These are phyloP conservation scores for Tenebrosternarchus preto DNA, from an alignment of 2,113 vertebrate genomes.

Conservation along the genomic window DNA sequence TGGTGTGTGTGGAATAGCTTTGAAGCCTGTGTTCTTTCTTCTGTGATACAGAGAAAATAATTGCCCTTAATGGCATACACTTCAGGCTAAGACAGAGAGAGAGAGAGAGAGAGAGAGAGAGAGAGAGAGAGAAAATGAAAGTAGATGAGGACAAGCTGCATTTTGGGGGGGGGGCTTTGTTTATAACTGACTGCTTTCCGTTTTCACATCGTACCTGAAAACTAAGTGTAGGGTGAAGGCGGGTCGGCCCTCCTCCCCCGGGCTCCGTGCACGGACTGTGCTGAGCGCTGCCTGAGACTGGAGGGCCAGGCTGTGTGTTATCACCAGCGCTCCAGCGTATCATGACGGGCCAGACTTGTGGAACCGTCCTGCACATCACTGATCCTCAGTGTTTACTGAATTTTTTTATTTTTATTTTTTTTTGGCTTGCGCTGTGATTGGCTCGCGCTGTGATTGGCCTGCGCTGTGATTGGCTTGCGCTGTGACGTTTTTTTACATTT, in stretches of 20 bases:
- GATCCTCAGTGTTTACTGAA: not conserved
- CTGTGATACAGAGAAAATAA: constrained; percentile 12
- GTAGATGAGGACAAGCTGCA: not conserved
- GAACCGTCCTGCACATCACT: not conserved
- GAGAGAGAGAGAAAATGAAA: constrained; percentile 21
- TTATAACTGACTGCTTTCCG: constrained; percentile 21
- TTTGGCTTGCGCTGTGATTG: not conserved
- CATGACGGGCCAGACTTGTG: not conserved
- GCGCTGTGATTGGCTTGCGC: not conserved
- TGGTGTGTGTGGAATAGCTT: too few species aligned
- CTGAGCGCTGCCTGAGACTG: not conserved
- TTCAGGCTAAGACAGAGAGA: constrained; percentile 21
- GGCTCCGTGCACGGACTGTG: not conserved
- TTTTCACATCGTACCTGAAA: not conserved
- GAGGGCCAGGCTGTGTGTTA: not conserved
- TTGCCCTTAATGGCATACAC: constrained; percentile 15
- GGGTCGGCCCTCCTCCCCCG: too few species aligned
- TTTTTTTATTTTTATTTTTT: not conserved
- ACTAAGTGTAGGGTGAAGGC: too few species aligned
- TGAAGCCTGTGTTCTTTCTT: constrained; percentile 14
- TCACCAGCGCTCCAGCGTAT: not conserved
- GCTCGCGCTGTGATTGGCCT: not conserved
- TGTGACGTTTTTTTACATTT: constrained; percentile 1
- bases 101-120: not conserved
- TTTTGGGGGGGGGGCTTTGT: constrained; percentile 12